Conservation (phyloP, 2,888 invertebrate genomes). For the Drosophila subquinaria region DNA sequence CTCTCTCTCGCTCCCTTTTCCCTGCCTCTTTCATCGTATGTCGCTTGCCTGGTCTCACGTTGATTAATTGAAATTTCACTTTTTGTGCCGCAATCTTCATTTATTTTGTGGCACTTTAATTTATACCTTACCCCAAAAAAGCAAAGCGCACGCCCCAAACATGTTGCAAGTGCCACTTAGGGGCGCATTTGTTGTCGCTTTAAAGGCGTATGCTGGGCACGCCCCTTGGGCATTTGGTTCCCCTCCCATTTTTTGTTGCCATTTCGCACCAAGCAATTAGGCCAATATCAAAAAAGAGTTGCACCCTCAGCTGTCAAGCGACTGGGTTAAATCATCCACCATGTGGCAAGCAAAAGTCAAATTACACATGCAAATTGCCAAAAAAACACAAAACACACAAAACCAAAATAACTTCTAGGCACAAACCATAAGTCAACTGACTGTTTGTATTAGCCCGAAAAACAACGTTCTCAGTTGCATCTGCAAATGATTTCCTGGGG, state of each 20-base stretch:
- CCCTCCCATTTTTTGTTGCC: conserved; percentile 14
- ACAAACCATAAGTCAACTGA: conserved; percentile 46
- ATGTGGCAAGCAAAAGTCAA: conserved; percentile 46
- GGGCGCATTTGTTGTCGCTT: conserved; percentile 62
- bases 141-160: conserved; percentile 55
- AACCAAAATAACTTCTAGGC: conserved; percentile 21
- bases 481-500: conserved; percentile 31
- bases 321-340: conserved; percentile 33
- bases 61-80: conserved; percentile 74
- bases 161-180: conserved; percentile 74
- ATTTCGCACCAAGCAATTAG: conserved; percentile 53
- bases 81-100: conserved; percentile 46
- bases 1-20: neutral
- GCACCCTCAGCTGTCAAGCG: conserved; percentile 36
- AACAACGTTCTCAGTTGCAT: conserved; percentile 30
- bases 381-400: conserved; percentile 28
- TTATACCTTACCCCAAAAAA: conserved; percentile 39
- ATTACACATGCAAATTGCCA: conserved; percentile 68
- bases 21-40: neutral
- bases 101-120: conserved; percentile 58
- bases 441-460: conserved; percentile 23
- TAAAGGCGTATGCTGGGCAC: conserved; percentile 56
- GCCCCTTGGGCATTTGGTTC: conserved; percentile 45
- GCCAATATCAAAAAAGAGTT: conserved; percentile 42
- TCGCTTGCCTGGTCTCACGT: conserved; percentile 3